Evolutionary conservation across 2,113 vertebrate genomes (phyloP), one percentile per base, ranked within the genome.

Genomic region (Percina caprodes): DNA sequence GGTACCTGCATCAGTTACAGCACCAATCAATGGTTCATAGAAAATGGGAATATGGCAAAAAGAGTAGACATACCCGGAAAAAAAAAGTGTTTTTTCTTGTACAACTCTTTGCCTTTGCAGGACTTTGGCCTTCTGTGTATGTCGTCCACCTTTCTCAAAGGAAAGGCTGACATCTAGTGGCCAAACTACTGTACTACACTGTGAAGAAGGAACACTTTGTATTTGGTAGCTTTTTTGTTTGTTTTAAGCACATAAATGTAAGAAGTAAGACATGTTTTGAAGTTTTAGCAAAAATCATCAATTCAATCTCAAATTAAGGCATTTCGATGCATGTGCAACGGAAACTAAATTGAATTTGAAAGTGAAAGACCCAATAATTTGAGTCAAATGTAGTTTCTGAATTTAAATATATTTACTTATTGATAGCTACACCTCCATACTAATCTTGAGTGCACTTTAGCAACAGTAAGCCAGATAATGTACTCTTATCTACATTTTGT

Each of bases 141-240:
- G 9, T 6, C 1, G 2, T 18, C 8, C 45, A 46, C 3, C 21
- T 5, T 71, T 76, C 4, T 4, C 10, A 48, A 71, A 51, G 86
- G 75, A 59, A 83, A 88, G 35, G 24, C 56, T 87, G 90, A 77
- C 92, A 90, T 77, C 89, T 86, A 77, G 85, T 86, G 93, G 88
- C 16, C 12, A 65, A 3, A 10, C 0, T 0, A 0, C 2, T 55
- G 46, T 61, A 73, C 58, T 84, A 63, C 65, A 78, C 0, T 23
- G 4, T 19, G 23, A 39, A 73, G 1, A 51, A 2, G n/a, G 14
- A 49, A 19, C 19, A 23, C 33, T n/a, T 51, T 42, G 9, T 23
- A 52, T 24, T 49, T 62, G 14, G 5, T 8, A 9, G 9, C 21
- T 62, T 23, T 33, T 10, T 26, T 13, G 10, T 42, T 18, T 3